phyloP scores from a whole-genome alignment of 2,797 vertebrate genomes.

The Falco novaeseelandiae region DNA sequence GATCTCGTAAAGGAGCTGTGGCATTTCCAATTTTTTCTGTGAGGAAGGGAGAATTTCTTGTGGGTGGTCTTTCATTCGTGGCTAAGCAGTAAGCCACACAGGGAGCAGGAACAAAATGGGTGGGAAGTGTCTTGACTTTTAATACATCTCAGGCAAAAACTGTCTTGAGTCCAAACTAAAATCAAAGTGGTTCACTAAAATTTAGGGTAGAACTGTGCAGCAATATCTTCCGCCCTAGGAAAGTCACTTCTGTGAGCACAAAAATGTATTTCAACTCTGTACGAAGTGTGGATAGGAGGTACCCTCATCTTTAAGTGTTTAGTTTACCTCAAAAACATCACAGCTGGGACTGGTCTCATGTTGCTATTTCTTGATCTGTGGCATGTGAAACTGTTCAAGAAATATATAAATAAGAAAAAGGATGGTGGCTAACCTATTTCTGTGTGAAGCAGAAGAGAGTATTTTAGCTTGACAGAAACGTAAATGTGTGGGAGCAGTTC shows the following conservation, averaged over 20 bases:
- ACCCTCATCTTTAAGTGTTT: background rate
- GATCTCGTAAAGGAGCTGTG: background rate
- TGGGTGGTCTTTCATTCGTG: background rate
- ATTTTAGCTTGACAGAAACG: background rate
- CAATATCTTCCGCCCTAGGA: background rate
- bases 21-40: background rate
- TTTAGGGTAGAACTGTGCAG: background rate
- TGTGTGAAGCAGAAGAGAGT: background rate
- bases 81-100: background rate
- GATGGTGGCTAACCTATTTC: background rate
- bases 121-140: background rate
- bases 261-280: background rate
- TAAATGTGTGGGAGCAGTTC: background rate
- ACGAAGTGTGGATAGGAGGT: background rate
- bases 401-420: background rate
- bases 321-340: background rate
- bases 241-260: background rate
- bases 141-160: background rate
- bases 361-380: background rate
- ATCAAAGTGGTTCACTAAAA: background rate
- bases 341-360: background rate
- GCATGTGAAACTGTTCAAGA: background rate
- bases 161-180: background rate
- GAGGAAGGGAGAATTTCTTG: background rate
- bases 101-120: background rate